Percentiles rank a stretch among this genome's conserved stretches.
Evolutionary conservation across 2,888 invertebrate species (phyloP).

Genomic region (Drymonia ruficornis): DNA sequence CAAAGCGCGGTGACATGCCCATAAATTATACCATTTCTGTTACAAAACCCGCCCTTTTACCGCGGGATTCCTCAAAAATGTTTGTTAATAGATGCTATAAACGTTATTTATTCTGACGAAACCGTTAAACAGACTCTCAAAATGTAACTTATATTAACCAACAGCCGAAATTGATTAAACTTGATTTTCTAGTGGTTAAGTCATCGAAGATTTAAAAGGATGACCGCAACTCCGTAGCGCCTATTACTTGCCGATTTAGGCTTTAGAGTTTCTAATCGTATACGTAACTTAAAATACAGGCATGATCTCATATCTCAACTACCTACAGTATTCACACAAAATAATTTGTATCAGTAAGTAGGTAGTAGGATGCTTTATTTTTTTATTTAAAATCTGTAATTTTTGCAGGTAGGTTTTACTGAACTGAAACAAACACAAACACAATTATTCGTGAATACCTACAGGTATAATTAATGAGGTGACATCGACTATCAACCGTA

Average conservation of each 20-base stretch:
- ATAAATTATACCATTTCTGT: conserved; percentile 24
- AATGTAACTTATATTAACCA: neutral
- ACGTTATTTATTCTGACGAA: conserved; percentile 14
- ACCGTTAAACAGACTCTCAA: conserved; percentile 7
- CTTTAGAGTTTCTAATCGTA: neutral
- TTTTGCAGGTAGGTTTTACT: neutral
- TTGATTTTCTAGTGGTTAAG: conserved; percentile 7
- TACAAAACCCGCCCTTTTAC: conserved; percentile 31
- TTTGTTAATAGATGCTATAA: conserved; percentile 13
- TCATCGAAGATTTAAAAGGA: neutral
- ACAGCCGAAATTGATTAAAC: neutral
- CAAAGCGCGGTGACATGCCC: conserved; percentile 10
- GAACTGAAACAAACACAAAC: neutral
- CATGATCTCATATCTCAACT: neutral
- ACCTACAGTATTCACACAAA: too few species aligned
- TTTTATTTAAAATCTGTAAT: neutral
- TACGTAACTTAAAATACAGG: neutral
- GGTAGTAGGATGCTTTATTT: too few species aligned
- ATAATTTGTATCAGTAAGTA: neutral
- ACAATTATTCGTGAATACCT: too few species aligned
- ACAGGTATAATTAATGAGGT: too few species aligned
- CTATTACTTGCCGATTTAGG: neutral
- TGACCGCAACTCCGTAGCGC: neutral
- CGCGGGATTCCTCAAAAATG: conserved; percentile 10
- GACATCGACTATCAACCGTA: too few species aligned